Conservation (phyloP, 2,888 invertebrate genomes). For the Spodoptera littoralis region DNA sequence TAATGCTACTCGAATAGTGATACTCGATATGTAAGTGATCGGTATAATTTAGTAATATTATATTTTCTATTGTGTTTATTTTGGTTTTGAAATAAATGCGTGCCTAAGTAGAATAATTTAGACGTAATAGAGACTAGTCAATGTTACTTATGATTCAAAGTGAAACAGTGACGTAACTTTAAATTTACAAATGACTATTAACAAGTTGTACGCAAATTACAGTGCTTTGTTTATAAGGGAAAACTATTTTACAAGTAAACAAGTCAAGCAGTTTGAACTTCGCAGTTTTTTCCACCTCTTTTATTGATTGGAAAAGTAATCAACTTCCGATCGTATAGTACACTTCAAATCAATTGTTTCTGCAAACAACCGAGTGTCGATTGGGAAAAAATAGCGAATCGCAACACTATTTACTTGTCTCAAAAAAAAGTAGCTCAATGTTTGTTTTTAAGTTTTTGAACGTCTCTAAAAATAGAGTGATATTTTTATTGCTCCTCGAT, state of each 20-base stretch:
- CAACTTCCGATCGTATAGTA: slow-evolving; percentile 16
- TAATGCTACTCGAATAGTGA: slow-evolving; percentile 56
- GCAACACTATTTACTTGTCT: slow-evolving; percentile 7
- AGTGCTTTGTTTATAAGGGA: not conserved
- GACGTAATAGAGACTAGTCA: too few species aligned
- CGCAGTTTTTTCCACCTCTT: slow-evolving; percentile 14
- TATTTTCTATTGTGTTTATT: slow-evolving; percentile 31
- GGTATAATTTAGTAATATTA: slow-evolving; percentile 37
- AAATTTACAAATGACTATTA: too few species aligned
- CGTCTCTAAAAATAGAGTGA: too few species aligned
- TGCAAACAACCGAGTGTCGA: slow-evolving; percentile 18
- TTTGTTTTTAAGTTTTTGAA: slow-evolving; percentile 5
- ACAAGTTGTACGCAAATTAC: too few species aligned
- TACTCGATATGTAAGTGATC: slow-evolving; percentile 51
- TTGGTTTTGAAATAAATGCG: not conserved
- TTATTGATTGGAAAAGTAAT: slow-evolving; percentile 29
- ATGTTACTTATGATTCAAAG: too few species aligned
- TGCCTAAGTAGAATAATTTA: too few species aligned
- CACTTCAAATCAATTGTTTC: slow-evolving; percentile 28
- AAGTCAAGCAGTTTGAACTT: slow-evolving; percentile 4
- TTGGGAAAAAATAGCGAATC: slow-evolving; percentile 3
- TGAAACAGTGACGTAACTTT: too few species aligned
- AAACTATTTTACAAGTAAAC: slow-evolving; percentile 1
- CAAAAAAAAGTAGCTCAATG: not conserved
- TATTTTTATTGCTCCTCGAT: slow-evolving; percentile 1